Percentiles rank a stretch among this genome's conserved stretches.
These are phyloP conservation scores for Bubalus kerabau DNA, from an alignment of 2,113 vertebrate species.

Conservation along the genomic window DNA sequence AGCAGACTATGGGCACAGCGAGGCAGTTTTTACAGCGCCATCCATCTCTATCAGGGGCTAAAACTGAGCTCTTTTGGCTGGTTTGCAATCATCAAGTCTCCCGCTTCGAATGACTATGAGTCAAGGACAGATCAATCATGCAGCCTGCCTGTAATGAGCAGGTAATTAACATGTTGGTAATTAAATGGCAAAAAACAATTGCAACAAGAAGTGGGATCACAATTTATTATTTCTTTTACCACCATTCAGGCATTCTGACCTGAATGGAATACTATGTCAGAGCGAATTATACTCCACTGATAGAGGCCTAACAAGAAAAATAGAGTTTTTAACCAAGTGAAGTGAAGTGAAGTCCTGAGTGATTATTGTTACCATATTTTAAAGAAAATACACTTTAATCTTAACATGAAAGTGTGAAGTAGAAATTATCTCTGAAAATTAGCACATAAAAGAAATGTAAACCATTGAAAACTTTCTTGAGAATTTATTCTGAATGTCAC, in stretches of 20 bases:
- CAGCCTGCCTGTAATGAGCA: conserved; percentile 33
- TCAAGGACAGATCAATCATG: conserved; percentile 32
- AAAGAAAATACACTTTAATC: conserved; percentile 13
- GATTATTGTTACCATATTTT: background rate
- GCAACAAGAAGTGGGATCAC: background rate
- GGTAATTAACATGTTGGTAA: conserved; percentile 48
- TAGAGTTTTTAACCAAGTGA: background rate
- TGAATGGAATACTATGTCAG: background rate
- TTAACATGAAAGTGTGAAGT: conserved; percentile 3
- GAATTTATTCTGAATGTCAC: conserved; percentile 50
- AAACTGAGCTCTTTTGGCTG: background rate
- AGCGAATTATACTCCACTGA: background rate
- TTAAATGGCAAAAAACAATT: conserved; percentile 43
- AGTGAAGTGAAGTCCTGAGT: background rate
- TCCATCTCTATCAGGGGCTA: background rate
- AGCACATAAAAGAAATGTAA: conserved; percentile 29
- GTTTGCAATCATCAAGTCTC: background rate
- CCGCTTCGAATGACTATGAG: conserved; percentile 21
- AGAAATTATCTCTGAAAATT: background rate
- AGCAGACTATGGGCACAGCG: background rate
- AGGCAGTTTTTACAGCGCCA: background rate
- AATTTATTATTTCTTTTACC: conserved; percentile 7
- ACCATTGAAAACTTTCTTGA: conserved; percentile 7
- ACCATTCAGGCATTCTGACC: conserved; percentile 17
- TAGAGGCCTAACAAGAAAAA: background rate